Evolutionary conservation across 2,888 invertebrate genomes (phyloP), one percentile per base, ranked within the genome.

Genomic region (Ichneumon xanthorius): DNA sequence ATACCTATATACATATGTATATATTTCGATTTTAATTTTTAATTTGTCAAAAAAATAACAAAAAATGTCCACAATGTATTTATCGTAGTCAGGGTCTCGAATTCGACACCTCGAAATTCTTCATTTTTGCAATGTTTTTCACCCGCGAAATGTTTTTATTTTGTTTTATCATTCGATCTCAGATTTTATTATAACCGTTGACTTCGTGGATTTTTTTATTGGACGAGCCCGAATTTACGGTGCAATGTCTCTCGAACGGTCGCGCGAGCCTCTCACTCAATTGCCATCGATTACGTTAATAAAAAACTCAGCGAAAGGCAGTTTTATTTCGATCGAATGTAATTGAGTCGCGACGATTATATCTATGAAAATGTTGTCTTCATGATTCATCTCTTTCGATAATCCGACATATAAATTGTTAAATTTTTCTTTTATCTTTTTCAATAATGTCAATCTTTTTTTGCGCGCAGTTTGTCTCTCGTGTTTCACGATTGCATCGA

Each of bases 11-110:
- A 45, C 4, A 4, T 45, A 45, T 45, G 16, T 45, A 40, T 40
- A 40, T 45, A 9, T 40, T 40, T 40, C 11, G 45, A 3, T 45
- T 16, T 4, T 22, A 1, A 22, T 7, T 55, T 55, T 19, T 9
- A 11, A 22, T 55, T 55, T 55, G 6, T 55, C 40, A 19, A 55
- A 65, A 22, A 70, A 40, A 40, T 4, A 37, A 50, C 14, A 9
- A 48, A 48, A 26, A 53, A 6, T 3, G 14, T 40, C 40, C 14
- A 14, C n/a, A 53, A 16, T 14, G n/a, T 11, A 58, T 30, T 30
- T 9, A 55, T 67, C 40, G 53, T 37, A 76, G 68, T 80, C 82
- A 82, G 67, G 83, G 86, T 22, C 70, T 81, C 67, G 78, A 63
- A 61, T 79, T 77, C 76, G 81, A 81, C 71, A 70, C 53, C 53